Evolutionary conservation across 1,140 invertebrate genomes (phyloP), one percentile per base, ranked within the genome.

Genomic region (Leptoteleia sp.): DNA sequence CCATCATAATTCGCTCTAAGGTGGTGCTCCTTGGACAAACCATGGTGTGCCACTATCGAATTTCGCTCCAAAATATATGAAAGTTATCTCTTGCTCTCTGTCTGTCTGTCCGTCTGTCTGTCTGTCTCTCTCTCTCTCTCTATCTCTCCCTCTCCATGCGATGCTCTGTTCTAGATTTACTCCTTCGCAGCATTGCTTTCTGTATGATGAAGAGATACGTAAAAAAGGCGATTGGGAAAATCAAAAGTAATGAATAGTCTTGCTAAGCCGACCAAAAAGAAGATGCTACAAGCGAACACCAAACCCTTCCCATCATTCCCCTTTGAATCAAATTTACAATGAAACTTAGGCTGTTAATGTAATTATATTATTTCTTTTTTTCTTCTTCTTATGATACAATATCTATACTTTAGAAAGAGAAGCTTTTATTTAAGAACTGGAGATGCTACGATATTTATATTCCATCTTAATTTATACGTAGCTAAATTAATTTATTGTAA

Each of bases 121-220:
- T 5, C 19, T 22, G 2, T 43, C 40, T 22, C 8, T 35, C 17
- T 52, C 38, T 57, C 9, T 9, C 15, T 17, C 15, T 59, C 22
- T 62, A 4, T 48, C 12, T 48, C 43, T 40, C 40, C 38, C 38
- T 55, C 37, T 59, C 40, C 16, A 15, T 17, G 25, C 38, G 12
- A 54, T 55, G 52, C 59, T 64, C 70, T 47, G 38, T 47, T 55
- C 50, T 48, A 61, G 13, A 50, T 15, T 40, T 33, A 29, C 11
- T 59, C 17, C 33, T 52, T 47, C 22, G 50, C 40, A 38, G 45
- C 38, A 12, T 61, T 61, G 33, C 45, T 55, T 62, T 72, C 42
- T 48, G 25, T 42, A 50, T 29, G 25, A 54, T 17, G 33, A 37
- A 48, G 43, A 13, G 16, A 38, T 35, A 12, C 15, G 37, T 25